These are phyloP conservation scores for Cottus gobio DNA, from an alignment of 2,113 vertebrate genomes.

Conservation along the genomic window DNA sequence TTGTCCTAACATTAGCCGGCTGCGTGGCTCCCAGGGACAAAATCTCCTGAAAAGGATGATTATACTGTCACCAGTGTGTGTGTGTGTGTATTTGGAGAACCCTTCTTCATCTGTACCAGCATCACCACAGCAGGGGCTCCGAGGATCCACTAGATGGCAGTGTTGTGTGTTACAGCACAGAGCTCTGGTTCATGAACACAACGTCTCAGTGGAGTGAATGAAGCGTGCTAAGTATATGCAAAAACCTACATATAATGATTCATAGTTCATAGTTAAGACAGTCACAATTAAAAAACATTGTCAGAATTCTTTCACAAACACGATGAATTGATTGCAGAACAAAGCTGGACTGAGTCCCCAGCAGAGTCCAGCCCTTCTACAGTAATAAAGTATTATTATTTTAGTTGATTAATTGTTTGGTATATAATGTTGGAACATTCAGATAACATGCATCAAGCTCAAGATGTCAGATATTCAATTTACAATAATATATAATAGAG, in stretches of 20 bases:
- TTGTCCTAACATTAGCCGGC: slow-evolving; percentile 55
- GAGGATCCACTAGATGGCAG: slow-evolving; percentile 88
- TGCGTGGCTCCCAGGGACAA: slow-evolving; percentile 55
- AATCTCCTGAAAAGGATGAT: slow-evolving; percentile 45
- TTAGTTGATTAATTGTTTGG: neutral
- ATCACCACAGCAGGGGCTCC: neutral
- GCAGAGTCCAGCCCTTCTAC: neutral
- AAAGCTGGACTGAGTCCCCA: neutral
- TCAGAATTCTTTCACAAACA: neutral
- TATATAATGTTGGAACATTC: neutral
- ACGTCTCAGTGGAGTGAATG: neutral
- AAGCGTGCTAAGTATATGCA: neutral
- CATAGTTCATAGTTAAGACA: neutral
- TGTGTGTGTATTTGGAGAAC: slow-evolving; percentile 9
- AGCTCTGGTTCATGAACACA: neutral
- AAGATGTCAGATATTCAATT: neutral
- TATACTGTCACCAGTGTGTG: slow-evolving; percentile 19
- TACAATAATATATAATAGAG: no score
- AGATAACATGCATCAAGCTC: neutral
- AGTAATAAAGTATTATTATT: neutral
- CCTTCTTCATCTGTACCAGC: neutral
- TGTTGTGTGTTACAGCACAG: slow-evolving; percentile 72
- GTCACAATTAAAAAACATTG: neutral
- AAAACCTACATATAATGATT: neutral
- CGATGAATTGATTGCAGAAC: neutral